Evolutionary conservation across 1,140 invertebrate genomes (phyloP).

Genomic region (Pomacea maculata): DNA sequence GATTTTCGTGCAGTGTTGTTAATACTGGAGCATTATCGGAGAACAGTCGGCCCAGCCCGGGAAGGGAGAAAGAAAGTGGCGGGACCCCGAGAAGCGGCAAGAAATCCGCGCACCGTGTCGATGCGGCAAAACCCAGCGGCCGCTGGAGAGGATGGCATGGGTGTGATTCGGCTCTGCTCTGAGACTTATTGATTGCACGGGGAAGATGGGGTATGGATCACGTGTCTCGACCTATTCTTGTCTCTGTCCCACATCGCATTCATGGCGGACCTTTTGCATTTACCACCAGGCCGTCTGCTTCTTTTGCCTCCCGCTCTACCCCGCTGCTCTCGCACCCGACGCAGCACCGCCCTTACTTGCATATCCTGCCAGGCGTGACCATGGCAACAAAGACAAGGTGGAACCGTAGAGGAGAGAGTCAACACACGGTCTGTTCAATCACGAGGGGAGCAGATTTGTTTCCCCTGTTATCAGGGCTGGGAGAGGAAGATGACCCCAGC

Average conservation of each 20-base stretch:
- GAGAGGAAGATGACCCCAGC: background rate
- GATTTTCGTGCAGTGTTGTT: no score
- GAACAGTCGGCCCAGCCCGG: no score
- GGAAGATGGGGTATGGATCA: no score
- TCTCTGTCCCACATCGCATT: background rate
- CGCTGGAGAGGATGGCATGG: no score
- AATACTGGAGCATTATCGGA: no score
- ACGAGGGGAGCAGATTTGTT: background rate
- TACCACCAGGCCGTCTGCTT: background rate
- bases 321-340: background rate
- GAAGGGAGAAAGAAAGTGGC: no score
- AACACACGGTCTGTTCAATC: background rate
- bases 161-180: no score
- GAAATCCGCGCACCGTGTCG: no score
- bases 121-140: no score
- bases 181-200: no score
- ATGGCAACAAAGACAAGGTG: conserved; percentile 7
- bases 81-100: no score
- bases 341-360: background rate
- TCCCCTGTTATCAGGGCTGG: background rate
- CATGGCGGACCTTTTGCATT: background rate
- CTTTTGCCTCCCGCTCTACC: conserved; percentile 1
- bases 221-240: no score
- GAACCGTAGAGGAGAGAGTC: conserved; percentile 5
- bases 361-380: conserved; percentile 3